Conservation (phyloP, 2,797 vertebrate genomes). For the Phaenicophaeus curvirostris region DNA sequence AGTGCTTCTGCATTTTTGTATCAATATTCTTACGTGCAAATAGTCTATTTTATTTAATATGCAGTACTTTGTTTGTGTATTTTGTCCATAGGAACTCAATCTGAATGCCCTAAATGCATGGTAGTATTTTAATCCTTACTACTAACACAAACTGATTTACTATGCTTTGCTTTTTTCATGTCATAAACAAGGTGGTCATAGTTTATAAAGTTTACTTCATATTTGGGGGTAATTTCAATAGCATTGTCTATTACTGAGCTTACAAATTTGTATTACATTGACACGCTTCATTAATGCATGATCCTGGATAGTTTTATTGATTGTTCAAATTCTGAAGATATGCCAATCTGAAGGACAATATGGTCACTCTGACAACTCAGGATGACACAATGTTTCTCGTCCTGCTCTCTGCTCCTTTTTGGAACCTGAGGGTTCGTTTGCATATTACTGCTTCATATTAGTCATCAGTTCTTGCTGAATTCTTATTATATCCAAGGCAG, state of each 20-base stretch:
- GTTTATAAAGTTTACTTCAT: background rate
- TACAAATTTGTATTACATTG: background rate
- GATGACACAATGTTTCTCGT: background rate
- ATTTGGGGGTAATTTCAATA: background rate
- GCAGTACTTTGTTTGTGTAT: background rate
- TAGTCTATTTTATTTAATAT: background rate
- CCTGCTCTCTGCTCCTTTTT: background rate
- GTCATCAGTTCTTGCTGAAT: background rate
- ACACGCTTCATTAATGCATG: background rate
- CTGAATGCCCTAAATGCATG: background rate
- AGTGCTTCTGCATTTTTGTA: background rate
- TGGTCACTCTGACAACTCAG: background rate
- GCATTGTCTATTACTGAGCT: background rate
- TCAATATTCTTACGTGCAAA: background rate
- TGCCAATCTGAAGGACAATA: background rate
- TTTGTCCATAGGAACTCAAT: background rate
- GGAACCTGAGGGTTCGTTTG: background rate
- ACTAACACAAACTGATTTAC: background rate
- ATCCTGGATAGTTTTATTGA: background rate
- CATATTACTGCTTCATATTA: background rate
- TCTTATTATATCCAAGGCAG: background rate
- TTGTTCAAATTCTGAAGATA: background rate
- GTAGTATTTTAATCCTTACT: background rate
- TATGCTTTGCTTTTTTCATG: background rate
- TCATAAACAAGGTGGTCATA: background rate